Evolutionary conservation across 2,113 vertebrate species (phyloP).

Genomic region (Peromyscus leucopus): DNA sequence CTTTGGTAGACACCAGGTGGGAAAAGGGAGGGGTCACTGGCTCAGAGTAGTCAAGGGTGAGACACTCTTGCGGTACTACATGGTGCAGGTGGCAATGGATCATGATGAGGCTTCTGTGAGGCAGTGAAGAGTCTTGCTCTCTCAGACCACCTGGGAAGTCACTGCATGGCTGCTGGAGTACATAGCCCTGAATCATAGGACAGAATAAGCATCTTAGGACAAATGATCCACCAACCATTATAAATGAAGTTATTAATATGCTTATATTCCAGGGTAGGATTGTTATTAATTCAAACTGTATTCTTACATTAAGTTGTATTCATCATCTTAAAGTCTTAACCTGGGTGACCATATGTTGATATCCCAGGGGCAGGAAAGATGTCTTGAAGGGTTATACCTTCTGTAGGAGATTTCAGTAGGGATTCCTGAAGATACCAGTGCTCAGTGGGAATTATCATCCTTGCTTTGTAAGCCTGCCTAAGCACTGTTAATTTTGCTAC

Average conservation of each 20-base stretch:
- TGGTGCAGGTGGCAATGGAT: not conserved
- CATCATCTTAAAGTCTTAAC: not conserved
- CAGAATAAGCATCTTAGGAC: not conserved
- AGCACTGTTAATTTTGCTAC: not conserved
- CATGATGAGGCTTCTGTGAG: not conserved
- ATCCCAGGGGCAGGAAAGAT: not conserved
- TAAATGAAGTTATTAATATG: not conserved
- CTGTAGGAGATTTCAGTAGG: not conserved
- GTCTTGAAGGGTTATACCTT: not conserved
- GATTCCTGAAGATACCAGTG: not conserved
- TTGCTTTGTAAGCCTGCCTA: not conserved
- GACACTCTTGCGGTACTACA: not conserved
- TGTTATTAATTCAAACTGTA: not conserved
- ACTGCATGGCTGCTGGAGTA: not conserved
- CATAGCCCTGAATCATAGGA: not conserved
- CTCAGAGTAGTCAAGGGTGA: not conserved
- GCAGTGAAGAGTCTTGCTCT: not conserved
- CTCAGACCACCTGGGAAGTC: not conserved
- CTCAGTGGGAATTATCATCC: not conserved
- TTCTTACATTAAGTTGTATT: not conserved
- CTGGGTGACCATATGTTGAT: not conserved
- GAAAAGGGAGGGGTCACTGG: not conserved
- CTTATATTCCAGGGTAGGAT: not conserved
- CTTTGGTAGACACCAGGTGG: not conserved
- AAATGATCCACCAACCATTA: not conserved